Percentiles rank a stretch among this genome's conserved stretches.
Conservation (phyloP, 2,888 invertebrate species). For the Dendrolimus houi region DNA sequence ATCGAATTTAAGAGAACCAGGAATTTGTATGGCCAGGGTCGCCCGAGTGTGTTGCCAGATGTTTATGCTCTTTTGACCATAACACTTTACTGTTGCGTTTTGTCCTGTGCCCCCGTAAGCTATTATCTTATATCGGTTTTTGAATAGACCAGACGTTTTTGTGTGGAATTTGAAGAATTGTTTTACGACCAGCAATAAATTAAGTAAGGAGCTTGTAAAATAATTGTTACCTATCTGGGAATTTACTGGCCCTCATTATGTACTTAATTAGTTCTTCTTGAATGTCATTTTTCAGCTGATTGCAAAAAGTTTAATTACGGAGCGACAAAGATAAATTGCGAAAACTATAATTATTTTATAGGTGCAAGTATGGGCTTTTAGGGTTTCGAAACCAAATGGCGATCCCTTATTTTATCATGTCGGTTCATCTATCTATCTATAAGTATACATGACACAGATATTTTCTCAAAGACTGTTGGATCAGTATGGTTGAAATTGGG, state of each 20-base stretch:
- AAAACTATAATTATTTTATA: not conserved
- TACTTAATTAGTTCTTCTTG: conserved; percentile 36
- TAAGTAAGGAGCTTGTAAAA: conserved; percentile 31
- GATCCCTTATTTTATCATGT: no score
- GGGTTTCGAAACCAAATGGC: no score
- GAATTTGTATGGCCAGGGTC: conserved; percentile 47
- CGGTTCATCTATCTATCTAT: no score
- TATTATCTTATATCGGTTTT: conserved; percentile 61
- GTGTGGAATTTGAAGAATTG: conserved; percentile 68
- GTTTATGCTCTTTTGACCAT: conserved; percentile 50
- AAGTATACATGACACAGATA: no score
- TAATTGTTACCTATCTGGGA: conserved; percentile 23
- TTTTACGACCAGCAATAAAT: conserved; percentile 69
- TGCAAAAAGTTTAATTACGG: not conserved
- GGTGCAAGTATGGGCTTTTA: no score
- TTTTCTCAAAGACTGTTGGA: no score
- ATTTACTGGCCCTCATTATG: conserved; percentile 35
- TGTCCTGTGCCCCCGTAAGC: conserved; percentile 59
- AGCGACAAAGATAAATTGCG: not conserved
- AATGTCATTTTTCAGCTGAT: conserved; percentile 8
- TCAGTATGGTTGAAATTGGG: no score
- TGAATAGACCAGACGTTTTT: conserved; percentile 63
- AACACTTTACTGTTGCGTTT: conserved; percentile 59
- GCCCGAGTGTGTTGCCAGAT: conserved; percentile 50
- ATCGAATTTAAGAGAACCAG: conserved; percentile 59